Evolutionary conservation across 2,113 vertebrate species (phyloP).

Genomic region (Motacilla tschutschensis): DNA sequence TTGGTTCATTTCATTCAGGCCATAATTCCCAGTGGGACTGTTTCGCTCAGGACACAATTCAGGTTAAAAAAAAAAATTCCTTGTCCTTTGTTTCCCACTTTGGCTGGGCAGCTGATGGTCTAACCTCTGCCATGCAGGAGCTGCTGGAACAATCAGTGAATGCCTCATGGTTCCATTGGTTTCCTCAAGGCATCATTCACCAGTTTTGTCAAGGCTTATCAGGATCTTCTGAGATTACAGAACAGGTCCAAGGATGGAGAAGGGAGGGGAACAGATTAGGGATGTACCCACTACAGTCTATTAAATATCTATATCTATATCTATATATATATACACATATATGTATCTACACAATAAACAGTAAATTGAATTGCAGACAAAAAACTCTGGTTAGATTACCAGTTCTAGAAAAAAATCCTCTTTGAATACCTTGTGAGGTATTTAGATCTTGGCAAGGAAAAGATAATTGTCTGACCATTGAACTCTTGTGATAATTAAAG

Average conservation of each 20-base stretch:
- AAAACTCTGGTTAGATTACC: not conserved
- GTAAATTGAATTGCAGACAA: not conserved
- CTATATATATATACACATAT: too few species aligned
- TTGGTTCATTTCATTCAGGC: not conserved
- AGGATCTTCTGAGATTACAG: not conserved
- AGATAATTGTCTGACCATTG: not conserved
- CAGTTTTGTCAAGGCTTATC: not conserved
- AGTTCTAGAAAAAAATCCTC: not conserved
- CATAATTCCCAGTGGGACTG: not conserved
- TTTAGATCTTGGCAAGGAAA: not conserved
- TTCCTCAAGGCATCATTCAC: not conserved
- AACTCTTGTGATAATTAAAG: not conserved
- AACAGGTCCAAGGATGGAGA: not conserved
- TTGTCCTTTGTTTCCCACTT: not conserved
- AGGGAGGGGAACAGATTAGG: not conserved
- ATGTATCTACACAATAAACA: not conserved
- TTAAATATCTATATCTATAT: not conserved
- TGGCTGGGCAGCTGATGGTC: not conserved
- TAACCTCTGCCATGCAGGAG: not conserved
- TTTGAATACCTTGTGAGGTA: not conserved
- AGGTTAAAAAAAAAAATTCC: not conserved
- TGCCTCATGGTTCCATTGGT: not conserved
- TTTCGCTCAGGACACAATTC: accelerated
- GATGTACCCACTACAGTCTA: not conserved
- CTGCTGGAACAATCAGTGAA: not conserved